A percentile compares a stretch with the other conserved stretches of the same genome.
Conservation (phyloP, 2,797 vertebrate species). For the Gadopsis bispinosus region DNA sequence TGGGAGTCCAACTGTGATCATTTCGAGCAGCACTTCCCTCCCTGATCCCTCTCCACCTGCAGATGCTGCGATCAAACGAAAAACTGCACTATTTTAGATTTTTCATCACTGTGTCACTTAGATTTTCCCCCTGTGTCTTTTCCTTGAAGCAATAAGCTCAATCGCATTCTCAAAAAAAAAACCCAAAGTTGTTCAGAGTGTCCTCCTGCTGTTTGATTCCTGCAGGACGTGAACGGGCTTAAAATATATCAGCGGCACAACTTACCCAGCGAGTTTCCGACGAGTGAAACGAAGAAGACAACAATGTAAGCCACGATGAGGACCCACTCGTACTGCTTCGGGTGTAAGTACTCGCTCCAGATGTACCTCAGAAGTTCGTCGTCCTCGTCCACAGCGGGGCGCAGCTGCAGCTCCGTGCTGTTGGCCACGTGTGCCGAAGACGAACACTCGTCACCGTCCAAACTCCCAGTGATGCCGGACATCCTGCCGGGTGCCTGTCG, state of each 20-base stretch:
- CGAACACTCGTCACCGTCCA: conserved; percentile 85
- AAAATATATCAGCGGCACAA: conserved; percentile 32
- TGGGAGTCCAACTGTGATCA: neutral
- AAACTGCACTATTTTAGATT: neutral
- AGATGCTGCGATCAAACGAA: conserved; percentile 1
- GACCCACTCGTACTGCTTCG: conserved; percentile 97
- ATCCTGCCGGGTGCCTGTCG: conserved; percentile 74
- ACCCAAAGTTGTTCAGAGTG: conserved; percentile 2
- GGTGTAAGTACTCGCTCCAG: conserved; percentile 95
- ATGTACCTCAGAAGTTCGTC: conserved; percentile 95
- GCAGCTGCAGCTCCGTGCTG: conserved; percentile 78
- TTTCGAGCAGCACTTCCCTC: conserved; percentile 2
- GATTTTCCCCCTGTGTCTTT: too few species aligned
- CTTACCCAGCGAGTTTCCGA: conserved; percentile 96
- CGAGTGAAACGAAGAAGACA: conserved; percentile 93
- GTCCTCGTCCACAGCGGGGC: conserved; percentile 87
- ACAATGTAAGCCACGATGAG: conserved; percentile 94
- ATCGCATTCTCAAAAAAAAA: neutral
- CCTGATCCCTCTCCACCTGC: conserved; percentile 4
- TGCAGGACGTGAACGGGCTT: neutral
- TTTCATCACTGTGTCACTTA: neutral
- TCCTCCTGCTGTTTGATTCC: neutral
- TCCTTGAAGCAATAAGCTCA: neutral
- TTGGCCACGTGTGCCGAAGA: conserved; percentile 81
- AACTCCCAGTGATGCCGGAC: conserved; percentile 82